These are phyloP conservation scores for Porites divaricata DNA, from an alignment of 92 coral and sea anemone genomes.

Conservation along the genomic window DNA sequence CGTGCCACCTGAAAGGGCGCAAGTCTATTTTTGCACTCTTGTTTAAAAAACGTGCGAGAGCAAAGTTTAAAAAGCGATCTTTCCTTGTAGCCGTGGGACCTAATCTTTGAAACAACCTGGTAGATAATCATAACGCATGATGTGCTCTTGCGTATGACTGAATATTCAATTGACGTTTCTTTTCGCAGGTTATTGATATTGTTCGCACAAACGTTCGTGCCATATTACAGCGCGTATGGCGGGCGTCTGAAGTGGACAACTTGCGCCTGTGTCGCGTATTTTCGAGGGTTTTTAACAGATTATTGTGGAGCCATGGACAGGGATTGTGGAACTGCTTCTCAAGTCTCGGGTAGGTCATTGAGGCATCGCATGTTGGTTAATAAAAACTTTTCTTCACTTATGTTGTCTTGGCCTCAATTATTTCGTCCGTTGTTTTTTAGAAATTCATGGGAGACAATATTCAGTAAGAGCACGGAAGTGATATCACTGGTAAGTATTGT, in stretches of 20 bases:
- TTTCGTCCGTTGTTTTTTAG: slow-evolving; percentile 33
- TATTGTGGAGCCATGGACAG: slow-evolving; percentile 98
- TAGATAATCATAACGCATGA: too few species aligned
- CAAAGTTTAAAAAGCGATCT: too few species aligned
- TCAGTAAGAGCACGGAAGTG: slow-evolving; percentile 95
- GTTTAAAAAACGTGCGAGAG: too few species aligned
- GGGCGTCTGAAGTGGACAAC: slow-evolving; percentile 90
- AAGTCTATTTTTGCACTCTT: too few species aligned
- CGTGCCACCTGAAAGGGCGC: too few species aligned
- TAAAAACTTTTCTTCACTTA: too few species aligned
- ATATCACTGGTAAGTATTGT: slow-evolving; percentile 73
- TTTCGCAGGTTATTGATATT: slow-evolving; percentile 84
- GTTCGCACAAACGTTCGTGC: slow-evolving; percentile 90
- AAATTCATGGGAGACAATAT: slow-evolving; percentile 98
- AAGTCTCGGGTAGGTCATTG: slow-evolving; percentile 74
- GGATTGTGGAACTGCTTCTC: slow-evolving; percentile 99
- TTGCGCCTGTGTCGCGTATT: slow-evolving; percentile 88
- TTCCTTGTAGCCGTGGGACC: too few species aligned
- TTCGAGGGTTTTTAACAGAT: slow-evolving; percentile 88
- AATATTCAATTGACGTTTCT: not conserved
- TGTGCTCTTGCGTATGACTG: too few species aligned
- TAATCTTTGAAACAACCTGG: too few species aligned
- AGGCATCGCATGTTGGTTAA: too few species aligned
- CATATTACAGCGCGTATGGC: slow-evolving; percentile 95
- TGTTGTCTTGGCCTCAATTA: not conserved